Percentiles rank a stretch among this genome's conserved stretches.
Conservation (phyloP, 2,113 vertebrate species). For the Vimba vimba region DNA sequence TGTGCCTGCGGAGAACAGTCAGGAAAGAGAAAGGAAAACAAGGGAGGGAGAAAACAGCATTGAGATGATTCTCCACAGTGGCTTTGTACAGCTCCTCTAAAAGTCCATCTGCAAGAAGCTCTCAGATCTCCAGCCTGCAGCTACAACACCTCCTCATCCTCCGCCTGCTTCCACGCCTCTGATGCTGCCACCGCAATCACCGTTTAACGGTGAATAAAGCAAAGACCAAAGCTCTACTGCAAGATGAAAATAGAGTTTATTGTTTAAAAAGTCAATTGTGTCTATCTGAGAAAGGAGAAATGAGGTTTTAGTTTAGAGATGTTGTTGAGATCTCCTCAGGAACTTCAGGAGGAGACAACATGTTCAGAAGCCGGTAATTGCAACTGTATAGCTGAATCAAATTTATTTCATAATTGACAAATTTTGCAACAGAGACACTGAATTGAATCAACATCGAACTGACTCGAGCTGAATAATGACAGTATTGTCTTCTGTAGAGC, state of each 20-base stretch:
- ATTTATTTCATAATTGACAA: background rate
- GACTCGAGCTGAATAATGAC: too few species aligned
- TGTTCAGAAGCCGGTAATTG: background rate
- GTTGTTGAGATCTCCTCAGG: background rate
- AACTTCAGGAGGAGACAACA: background rate
- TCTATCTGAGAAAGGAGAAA: background rate
- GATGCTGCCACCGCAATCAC: background rate
- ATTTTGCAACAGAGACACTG: background rate
- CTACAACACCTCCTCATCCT: constrained; percentile 43
- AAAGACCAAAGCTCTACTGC: background rate
- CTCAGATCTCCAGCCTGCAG: constrained; percentile 46
- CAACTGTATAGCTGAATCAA: background rate
- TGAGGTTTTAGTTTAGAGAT: background rate
- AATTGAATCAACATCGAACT: background rate
- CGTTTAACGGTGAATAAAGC: constrained; percentile 11
- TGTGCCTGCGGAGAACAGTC: constrained; percentile 28
- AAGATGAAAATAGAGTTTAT: constrained; percentile 7
- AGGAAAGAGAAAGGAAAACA: background rate
- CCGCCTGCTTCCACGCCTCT: constrained; percentile 4
- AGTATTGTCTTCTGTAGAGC: too few species aligned
- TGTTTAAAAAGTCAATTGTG: background rate
- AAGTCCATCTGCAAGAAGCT: constrained; percentile 28
- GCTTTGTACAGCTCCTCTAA: constrained; percentile 35
- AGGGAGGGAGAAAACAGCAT: background rate
- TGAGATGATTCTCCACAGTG: constrained; percentile 52